Percentiles rank a stretch among this genome's conserved stretches.
Conservation (phyloP, 2,797 vertebrate genomes). For the Falco cherrug region DNA sequence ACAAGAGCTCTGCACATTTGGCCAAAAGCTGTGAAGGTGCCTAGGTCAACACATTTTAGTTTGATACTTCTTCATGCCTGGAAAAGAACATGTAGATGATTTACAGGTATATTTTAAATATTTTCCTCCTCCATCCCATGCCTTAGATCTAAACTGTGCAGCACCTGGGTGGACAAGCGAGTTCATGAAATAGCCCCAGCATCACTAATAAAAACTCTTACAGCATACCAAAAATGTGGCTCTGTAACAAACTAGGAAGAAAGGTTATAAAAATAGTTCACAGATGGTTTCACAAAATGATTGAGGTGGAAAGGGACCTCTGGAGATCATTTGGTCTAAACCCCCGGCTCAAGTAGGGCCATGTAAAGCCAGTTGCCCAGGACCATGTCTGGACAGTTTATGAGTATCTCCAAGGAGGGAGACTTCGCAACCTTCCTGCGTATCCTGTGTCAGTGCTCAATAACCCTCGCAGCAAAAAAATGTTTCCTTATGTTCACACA, state of each 20-base stretch:
- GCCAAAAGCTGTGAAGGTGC: constrained; percentile 23
- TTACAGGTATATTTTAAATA: constrained; percentile 1
- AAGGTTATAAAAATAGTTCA: neutral
- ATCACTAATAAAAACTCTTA: constrained; percentile 3
- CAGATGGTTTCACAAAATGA: neutral
- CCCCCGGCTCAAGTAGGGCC: neutral
- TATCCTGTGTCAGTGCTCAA: neutral
- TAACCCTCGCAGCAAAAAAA: neutral
- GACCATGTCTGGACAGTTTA: neutral
- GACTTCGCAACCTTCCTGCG: neutral
- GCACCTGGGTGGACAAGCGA: neutral
- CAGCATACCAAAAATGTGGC: neutral
- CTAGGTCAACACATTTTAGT: neutral
- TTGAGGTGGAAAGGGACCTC: neutral
- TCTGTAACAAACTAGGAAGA: neutral
- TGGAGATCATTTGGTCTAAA: neutral
- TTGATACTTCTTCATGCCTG: neutral
- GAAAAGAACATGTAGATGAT: neutral
- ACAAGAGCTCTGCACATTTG: neutral
- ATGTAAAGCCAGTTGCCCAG: neutral
- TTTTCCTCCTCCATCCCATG: neutral
- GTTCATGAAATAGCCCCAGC: neutral
- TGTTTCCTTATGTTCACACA: neutral
- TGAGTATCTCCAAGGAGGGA: neutral
- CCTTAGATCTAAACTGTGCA: neutral